Evolutionary conservation across 2,797 vertebrate species (phyloP).

Genomic region (Rhyacichthys aspro): DNA sequence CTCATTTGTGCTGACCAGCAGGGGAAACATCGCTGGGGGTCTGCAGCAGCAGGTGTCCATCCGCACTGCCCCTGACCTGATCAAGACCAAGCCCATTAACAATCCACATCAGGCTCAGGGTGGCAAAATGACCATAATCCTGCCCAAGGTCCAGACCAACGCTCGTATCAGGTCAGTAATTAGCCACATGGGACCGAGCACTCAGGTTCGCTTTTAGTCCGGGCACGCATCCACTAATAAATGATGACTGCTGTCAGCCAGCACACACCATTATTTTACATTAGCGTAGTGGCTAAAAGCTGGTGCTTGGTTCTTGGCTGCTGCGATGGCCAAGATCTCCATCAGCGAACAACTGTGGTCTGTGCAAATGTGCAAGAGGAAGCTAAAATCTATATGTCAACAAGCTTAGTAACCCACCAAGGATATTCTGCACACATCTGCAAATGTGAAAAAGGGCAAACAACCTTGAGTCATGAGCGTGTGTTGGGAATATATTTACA

Average conservation of each 20-base stretch:
- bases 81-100: constrained; percentile 87
- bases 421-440: constrained; percentile 2
- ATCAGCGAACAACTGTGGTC: constrained; percentile 1
- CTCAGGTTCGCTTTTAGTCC: background rate
- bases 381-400: background rate
- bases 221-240: background rate
- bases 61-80: constrained; percentile 93
- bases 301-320: constrained; percentile 15
- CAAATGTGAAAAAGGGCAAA: constrained; percentile 8
- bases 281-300: constrained; percentile 2
- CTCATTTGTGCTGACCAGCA: constrained; percentile 95
- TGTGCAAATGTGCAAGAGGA: constrained; percentile 1
- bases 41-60: constrained; percentile 98
- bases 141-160: constrained; percentile 88
- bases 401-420: background rate
- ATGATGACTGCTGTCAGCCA: constrained; percentile 2
- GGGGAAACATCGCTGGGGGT: constrained; percentile 93
- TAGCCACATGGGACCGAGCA: background rate
- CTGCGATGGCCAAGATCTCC: constrained; percentile 5
- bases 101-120: constrained; percentile 84
- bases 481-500: constrained; percentile 3
- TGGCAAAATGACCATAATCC: constrained; percentile 87
- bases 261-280: background rate
- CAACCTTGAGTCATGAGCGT: constrained; percentile 16
- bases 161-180: constrained; percentile 85